Conservation (phyloP, 2,113 vertebrate species). For the Romanogobio albipinnatus region DNA sequence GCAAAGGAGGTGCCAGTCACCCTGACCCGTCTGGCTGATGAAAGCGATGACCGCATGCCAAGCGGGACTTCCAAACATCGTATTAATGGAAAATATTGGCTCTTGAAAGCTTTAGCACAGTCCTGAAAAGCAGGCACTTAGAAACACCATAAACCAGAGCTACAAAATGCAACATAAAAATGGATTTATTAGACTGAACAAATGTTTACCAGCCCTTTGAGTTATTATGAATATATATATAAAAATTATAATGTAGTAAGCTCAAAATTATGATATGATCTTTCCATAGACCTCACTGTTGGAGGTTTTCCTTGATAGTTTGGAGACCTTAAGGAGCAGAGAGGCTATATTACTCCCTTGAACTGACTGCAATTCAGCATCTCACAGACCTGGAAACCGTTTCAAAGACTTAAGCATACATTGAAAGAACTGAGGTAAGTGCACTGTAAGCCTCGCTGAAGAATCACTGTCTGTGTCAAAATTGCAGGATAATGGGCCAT, state of each 20-base stretch:
- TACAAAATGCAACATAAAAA: slow-evolving; percentile 19
- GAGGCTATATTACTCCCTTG: not conserved
- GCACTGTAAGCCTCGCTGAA: not conserved
- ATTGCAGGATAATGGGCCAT: not conserved
- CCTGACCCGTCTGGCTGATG: slow-evolving; percentile 38
- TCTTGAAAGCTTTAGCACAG: not conserved
- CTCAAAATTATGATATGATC: slow-evolving; percentile 1
- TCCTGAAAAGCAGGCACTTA: slow-evolving; percentile 7
- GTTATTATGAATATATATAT: slow-evolving; percentile 2
- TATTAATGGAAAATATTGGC: slow-evolving; percentile 33
- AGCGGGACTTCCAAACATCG: slow-evolving; percentile 12
- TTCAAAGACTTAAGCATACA: not conserved
- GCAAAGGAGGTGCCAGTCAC: slow-evolving; percentile 35
- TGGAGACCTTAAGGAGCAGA: slow-evolving; percentile 8
- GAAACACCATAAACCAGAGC: slow-evolving; percentile 8
- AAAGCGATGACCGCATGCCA: slow-evolving; percentile 40
- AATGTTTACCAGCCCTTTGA: slow-evolving; percentile 22
- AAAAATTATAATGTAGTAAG: not conserved
- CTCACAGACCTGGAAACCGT: not conserved
- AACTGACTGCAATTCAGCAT: not conserved
- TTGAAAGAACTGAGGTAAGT: not conserved
- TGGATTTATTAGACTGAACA: slow-evolving; percentile 17
- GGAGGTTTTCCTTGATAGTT: slow-evolving; percentile 14
- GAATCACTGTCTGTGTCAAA: not conserved
- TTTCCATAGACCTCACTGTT: slow-evolving; percentile 26